A percentile compares a stretch with the other conserved stretches of the same genome.
Conservation (phyloP, 2,888 invertebrate species). For the Oscheius sp. region DNA sequence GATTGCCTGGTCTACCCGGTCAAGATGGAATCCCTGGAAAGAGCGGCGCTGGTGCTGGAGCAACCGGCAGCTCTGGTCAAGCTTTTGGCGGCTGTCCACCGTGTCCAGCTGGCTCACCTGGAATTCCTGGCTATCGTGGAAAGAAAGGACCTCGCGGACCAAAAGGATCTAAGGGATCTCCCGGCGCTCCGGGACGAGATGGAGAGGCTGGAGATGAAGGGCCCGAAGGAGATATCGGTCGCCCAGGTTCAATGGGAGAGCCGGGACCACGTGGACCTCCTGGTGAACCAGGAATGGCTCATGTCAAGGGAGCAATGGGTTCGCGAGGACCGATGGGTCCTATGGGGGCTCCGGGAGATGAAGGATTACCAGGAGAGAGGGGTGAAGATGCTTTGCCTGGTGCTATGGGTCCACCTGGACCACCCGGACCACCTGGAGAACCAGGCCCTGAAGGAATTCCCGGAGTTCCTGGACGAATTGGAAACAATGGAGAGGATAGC, state of each 20-base stretch:
- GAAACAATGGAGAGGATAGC: conserved; percentile 20
- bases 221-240: conserved; percentile 64
- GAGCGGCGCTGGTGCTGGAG: conserved; percentile 23
- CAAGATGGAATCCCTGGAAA: conserved; percentile 52
- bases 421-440: conserved; percentile 34
- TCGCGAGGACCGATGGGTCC: conserved; percentile 59
- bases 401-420: conserved; percentile 55
- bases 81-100: conserved; percentile 46
- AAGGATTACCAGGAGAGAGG: conserved; percentile 66
- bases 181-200: conserved; percentile 58
- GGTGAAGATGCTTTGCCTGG: conserved; percentile 65
- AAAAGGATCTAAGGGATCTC: conserved; percentile 58
- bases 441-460: conserved; percentile 27
- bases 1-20: conserved; percentile 38
- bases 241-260: conserved; percentile 59
- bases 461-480: conserved; percentile 17
- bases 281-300: conserved; percentile 62
- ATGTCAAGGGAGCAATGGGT: conserved; percentile 56
- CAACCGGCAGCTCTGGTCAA: not conserved
- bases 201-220: conserved; percentile 64
- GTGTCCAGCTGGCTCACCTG: conserved; percentile 65
- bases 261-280: conserved; percentile 57
- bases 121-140: conserved; percentile 65
- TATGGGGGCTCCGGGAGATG: conserved; percentile 60
- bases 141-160: conserved; percentile 65